These are phyloP conservation scores for Mugil cephalus DNA, from an alignment of 2,113 vertebrate genomes.

Conservation along the genomic window DNA sequence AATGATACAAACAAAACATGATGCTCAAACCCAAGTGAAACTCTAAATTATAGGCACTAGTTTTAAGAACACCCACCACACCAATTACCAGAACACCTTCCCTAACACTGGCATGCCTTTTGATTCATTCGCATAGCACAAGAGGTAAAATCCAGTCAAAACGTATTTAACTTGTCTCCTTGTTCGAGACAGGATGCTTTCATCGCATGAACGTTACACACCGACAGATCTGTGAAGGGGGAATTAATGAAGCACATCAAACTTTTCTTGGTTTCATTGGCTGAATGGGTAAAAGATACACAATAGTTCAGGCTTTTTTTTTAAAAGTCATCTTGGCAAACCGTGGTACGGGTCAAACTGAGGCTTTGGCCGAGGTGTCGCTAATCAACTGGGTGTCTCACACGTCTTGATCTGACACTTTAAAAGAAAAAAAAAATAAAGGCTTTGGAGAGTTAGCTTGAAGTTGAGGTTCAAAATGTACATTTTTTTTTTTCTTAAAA, in stretches of 20 bases:
- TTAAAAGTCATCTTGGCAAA: slow-evolving; percentile 47
- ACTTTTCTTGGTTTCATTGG: slow-evolving; percentile 21
- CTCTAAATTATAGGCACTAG: slow-evolving; percentile 99
- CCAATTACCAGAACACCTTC: slow-evolving; percentile 49
- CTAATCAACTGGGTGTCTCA: background rate
- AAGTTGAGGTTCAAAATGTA: slow-evolving; percentile 74
- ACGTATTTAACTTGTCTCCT: background rate
- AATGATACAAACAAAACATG: slow-evolving; percentile 83
- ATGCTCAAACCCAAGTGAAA: slow-evolving; percentile 88
- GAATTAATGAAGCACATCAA: slow-evolving; percentile 12
- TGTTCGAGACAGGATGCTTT: slow-evolving; percentile 24
- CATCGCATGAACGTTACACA: slow-evolving; percentile 36
- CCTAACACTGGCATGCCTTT: slow-evolving; percentile 56
- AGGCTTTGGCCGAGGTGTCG: slow-evolving; percentile 41
- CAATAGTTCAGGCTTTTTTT: slow-evolving; percentile 1
- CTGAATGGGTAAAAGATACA: slow-evolving; percentile 5
- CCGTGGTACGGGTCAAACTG: slow-evolving; percentile 24
- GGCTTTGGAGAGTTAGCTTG: slow-evolving; percentile 85
- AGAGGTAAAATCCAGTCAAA: slow-evolving; percentile 55
- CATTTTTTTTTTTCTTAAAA: slow-evolving; percentile 61
- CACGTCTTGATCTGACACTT: slow-evolving; percentile 39
- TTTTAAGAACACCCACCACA: slow-evolving; percentile 74
- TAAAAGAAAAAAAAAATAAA: slow-evolving; percentile 46
- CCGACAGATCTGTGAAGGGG: slow-evolving; percentile 20
- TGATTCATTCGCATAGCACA: slow-evolving; percentile 51